Evolutionary conservation across 2,888 invertebrate genomes (phyloP).

Genomic region (Drosophila quasianomalipes): DNA sequence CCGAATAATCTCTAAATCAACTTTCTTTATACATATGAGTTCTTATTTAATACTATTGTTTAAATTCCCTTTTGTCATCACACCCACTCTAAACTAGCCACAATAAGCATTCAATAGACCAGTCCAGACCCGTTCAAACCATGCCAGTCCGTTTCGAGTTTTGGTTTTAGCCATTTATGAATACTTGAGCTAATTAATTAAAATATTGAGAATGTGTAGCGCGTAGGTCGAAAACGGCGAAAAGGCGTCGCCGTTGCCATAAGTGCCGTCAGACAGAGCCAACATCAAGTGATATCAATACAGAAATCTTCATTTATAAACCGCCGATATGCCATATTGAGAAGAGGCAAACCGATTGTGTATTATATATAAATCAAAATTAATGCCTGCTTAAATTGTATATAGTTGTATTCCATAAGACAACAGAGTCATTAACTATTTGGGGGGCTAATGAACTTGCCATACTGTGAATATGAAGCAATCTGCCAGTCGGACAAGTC

Average conservation of each 20-base stretch:
- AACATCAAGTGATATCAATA: conserved; percentile 47
- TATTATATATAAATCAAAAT: conserved; percentile 46
- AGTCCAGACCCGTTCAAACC: not conserved
- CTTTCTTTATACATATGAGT: conserved; percentile 21
- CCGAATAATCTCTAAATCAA: not conserved
- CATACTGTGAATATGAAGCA: conserved; percentile 46
- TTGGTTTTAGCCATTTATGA: conserved; percentile 32
- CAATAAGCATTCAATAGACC: conserved; percentile 18
- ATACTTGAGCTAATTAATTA: conserved; percentile 57
- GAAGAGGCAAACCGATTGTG: conserved; percentile 24
- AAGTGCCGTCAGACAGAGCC: conserved; percentile 31
- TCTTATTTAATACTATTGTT: conserved; percentile 2
- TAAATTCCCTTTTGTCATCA: conserved; percentile 18
- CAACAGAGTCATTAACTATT: conserved; percentile 18
- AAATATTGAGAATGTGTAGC: conserved; percentile 49
- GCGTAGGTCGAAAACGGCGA: conserved; percentile 56
- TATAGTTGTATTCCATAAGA: conserved; percentile 12
- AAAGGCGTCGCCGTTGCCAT: conserved; percentile 69
- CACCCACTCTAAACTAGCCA: conserved; percentile 26
- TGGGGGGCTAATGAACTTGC: conserved; percentile 65
- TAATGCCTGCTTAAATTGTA: conserved; percentile 18
- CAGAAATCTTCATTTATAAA: conserved; percentile 15
- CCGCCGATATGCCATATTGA: conserved; percentile 48
- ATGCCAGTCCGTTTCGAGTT: conserved; percentile 10
- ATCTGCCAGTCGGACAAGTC: conserved; percentile 37